Evolutionary conservation across 2,888 invertebrate genomes (phyloP).

Genomic region (Lasius fuliginosus): DNA sequence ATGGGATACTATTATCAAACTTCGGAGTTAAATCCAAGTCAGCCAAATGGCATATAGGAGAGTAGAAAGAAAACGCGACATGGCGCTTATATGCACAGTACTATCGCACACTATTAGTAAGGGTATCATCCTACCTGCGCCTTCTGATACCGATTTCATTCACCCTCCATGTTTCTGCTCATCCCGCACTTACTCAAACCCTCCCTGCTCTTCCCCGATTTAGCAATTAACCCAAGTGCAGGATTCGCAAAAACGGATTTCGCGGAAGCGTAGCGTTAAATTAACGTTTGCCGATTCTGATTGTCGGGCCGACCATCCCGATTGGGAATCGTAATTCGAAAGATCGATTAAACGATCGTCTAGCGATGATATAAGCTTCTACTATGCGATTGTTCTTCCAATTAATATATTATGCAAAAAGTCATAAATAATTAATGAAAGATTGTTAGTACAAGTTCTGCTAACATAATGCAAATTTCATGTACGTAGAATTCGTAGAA

Average conservation of each 20-base stretch:
- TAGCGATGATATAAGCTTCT: slow-evolving; percentile 62
- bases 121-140: slow-evolving; percentile 47
- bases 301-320: slow-evolving; percentile 74
- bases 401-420: not conserved
- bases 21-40: slow-evolving; percentile 40
- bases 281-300: slow-evolving; percentile 83
- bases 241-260: slow-evolving; percentile 82
- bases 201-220: slow-evolving; percentile 53
- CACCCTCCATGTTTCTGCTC: slow-evolving; percentile 50
- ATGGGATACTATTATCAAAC: slow-evolving; percentile 49
- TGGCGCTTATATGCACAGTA: slow-evolving; percentile 39
- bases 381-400: slow-evolving; percentile 54
- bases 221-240: slow-evolving; percentile 79
- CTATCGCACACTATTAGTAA: slow-evolving; percentile 54
- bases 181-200: slow-evolving; percentile 50
- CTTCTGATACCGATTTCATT: slow-evolving; percentile 66
- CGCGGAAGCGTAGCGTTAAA: slow-evolving; percentile 83
- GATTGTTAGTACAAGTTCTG: not conserved
- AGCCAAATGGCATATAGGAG: slow-evolving; percentile 8
- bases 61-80: slow-evolving; percentile 29
- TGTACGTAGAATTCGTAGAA: not conserved
- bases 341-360: slow-evolving; percentile 78
- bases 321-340: slow-evolving; percentile 78
- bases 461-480: not conserved
- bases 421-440: not conserved